A percentile compares a stretch with the other conserved stretches of the same genome.
Evolutionary conservation across 1,140 invertebrate species (phyloP).

Genomic region (Trichonephila clavata): DNA sequence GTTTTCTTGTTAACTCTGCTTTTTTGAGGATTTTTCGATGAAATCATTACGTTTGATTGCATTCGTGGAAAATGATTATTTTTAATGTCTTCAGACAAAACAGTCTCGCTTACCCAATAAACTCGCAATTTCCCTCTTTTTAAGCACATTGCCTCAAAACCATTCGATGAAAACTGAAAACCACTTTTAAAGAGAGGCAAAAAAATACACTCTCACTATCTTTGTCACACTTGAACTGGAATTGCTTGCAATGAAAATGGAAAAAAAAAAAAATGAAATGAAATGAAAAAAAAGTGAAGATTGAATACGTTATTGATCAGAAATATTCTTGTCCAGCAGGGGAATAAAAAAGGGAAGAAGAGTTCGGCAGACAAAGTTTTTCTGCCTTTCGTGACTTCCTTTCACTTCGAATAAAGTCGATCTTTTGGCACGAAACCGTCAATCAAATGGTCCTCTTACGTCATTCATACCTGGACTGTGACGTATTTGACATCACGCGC

Average conservation of each 20-base stretch:
- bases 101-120: too few species aligned
- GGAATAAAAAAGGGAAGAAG: neutral
- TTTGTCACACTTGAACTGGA: neutral
- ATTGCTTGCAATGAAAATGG: neutral
- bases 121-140: neutral
- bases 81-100: too few species aligned
- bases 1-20: too few species aligned
- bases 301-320: slow-evolving; percentile 18
- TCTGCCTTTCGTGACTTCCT: slow-evolving; percentile 53
- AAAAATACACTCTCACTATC: neutral
- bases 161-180: neutral
- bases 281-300: neutral
- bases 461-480: slow-evolving; percentile 37
- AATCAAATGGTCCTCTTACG: slow-evolving; percentile 36
- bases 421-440: slow-evolving; percentile 57
- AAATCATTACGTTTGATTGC: too few species aligned
- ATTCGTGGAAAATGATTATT: too few species aligned
- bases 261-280: neutral
- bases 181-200: neutral
- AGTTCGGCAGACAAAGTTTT: neutral
- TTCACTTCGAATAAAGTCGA: slow-evolving; percentile 2
- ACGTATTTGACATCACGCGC: slow-evolving; percentile 25
- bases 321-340: too few species aligned
- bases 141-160: neutral
- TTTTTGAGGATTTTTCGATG: too few species aligned